These are phyloP conservation scores for Amazona guildingii DNA, from an alignment of 2,113 vertebrate genomes.

Conservation along the genomic window DNA sequence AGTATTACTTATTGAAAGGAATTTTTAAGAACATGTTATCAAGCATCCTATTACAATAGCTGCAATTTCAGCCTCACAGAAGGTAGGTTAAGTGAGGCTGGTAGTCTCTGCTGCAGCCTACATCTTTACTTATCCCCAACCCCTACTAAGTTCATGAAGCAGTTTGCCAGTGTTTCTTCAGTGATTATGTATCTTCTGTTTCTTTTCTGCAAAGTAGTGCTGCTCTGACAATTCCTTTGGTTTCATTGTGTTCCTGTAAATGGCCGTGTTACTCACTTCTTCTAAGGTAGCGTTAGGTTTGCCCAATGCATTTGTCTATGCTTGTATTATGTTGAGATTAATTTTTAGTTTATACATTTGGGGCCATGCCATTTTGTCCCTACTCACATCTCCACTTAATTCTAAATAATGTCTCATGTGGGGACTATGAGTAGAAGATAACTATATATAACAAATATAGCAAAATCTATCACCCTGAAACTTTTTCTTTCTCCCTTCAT, in stretches of 20 bases:
- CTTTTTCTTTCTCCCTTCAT: neutral
- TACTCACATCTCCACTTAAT: neutral
- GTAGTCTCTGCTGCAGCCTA: neutral
- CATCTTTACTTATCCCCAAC: neutral
- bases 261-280: neutral
- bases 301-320: neutral
- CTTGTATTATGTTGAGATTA: neutral
- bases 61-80: neutral
- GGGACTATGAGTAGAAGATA: neutral
- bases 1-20: neutral
- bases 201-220: neutral
- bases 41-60: neutral
- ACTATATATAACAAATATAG: neutral
- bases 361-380: neutral
- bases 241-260: neutral
- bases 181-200: neutral
- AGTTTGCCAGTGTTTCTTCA: neutral
- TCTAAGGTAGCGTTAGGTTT: neutral
- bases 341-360: neutral
- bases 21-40: neutral
- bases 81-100: neutral
- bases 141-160: neutral
- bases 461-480: neutral
- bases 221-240: neutral
- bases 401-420: neutral